Evolutionary conservation across 2,113 vertebrate species (phyloP).

Genomic region (Triplophysa dalaica): DNA sequence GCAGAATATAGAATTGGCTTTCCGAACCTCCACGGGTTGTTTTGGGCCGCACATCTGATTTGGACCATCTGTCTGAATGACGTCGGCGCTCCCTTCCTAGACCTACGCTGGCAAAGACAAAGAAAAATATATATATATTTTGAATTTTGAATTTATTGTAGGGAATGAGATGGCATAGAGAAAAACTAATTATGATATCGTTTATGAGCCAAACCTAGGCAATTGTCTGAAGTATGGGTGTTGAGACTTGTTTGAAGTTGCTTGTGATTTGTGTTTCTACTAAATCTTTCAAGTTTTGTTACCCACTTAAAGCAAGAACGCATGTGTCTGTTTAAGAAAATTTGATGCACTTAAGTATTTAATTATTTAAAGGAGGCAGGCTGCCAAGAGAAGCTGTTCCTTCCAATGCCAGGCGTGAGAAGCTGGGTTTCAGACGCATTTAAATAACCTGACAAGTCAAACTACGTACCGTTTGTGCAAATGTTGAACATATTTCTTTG

Average conservation of each 20-base stretch:
- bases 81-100: not conserved
- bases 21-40: constrained; percentile 17
- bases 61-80: constrained; percentile 46
- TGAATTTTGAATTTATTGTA: not conserved
- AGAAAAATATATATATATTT: not conserved
- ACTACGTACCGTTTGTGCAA: not conserved
- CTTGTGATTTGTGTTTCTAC: not conserved
- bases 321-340: constrained; percentile 22
- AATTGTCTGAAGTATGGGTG: not conserved
- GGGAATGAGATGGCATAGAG: not conserved
- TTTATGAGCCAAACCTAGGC: not conserved
- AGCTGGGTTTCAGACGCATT: not conserved
- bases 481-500: not conserved
- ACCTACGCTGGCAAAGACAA: not conserved
- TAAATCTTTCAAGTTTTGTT: not conserved
- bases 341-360: constrained; percentile 18
- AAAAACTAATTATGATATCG: not conserved
- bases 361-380: constrained; percentile 9
- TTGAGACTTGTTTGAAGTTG: not conserved
- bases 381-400: constrained; percentile 8
- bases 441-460: not conserved
- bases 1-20: constrained; percentile 36
- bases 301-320: not conserved
- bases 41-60: constrained; percentile 29
- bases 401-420: not conserved